phyloP scores from a whole-genome alignment of 2,113 vertebrate species.

The Notothenia rossii region DNA sequence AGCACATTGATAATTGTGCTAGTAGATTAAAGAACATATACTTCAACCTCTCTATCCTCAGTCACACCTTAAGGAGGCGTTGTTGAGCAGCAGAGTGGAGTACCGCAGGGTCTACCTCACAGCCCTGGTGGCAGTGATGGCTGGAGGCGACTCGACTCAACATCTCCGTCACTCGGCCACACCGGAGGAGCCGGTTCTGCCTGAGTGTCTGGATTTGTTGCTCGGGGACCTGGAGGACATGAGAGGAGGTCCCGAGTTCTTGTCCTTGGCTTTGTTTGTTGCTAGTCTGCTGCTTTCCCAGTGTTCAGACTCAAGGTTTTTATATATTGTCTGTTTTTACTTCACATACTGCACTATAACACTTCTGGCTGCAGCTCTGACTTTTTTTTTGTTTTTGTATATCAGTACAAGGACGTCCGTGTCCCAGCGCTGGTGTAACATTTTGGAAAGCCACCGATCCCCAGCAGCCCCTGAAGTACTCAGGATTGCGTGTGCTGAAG shows the following conservation, averaged over 20 bases:
- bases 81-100: slow-evolving; percentile 70
- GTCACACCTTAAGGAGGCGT: slow-evolving; percentile 82
- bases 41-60: slow-evolving; percentile 52
- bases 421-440: slow-evolving; percentile 80
- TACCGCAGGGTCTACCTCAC: slow-evolving; percentile 85
- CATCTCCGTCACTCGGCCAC: background rate
- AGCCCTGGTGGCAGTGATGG: slow-evolving; percentile 80
- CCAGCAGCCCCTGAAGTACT: slow-evolving; percentile 78
- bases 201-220: slow-evolving; percentile 81
- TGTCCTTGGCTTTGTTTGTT: slow-evolving; percentile 78
- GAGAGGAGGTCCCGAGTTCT: slow-evolving; percentile 82
- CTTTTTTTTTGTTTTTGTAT: slow-evolving; percentile 25
- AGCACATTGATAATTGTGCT: background rate
- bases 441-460: slow-evolving; percentile 78
- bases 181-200: slow-evolving; percentile 42
- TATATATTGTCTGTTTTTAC: background rate
- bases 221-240: slow-evolving; percentile 81
- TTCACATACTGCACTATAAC: background rate
- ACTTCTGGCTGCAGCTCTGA: slow-evolving; percentile 5
- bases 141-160: slow-evolving; percentile 10
- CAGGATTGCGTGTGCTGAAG: slow-evolving; percentile 84
- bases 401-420: slow-evolving; percentile 56
- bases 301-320: slow-evolving; percentile 56
- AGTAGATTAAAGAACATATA: background rate
- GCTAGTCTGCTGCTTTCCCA: slow-evolving; percentile 84